phyloP scores from a whole-genome alignment of 2,797 vertebrate species.

The Sciaenops ocellatus region DNA sequence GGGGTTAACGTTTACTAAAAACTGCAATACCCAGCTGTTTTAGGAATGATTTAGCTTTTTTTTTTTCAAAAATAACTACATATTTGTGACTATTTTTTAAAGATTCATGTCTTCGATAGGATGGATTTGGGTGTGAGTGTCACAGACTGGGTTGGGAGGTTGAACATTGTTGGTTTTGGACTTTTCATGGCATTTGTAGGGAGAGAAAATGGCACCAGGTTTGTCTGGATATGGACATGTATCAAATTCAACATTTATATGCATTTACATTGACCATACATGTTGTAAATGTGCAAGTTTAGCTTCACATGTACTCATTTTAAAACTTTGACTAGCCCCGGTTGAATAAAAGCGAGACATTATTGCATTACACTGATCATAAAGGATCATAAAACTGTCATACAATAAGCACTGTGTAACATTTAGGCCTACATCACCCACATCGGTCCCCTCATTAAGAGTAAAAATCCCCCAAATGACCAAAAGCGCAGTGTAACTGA shows the following conservation, averaged over 20 bases:
- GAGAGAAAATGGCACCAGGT: not conserved
- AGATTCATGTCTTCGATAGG: not conserved
- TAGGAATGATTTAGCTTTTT: not conserved
- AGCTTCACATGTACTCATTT: not conserved
- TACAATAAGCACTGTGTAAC: constrained; percentile 39
- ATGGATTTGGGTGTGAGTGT: not conserved
- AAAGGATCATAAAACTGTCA: not conserved
- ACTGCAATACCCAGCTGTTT: not conserved
- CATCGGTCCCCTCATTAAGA: constrained; percentile 6
- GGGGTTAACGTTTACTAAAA: not conserved
- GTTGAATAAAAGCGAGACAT: constrained; percentile 2
- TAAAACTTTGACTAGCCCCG: constrained; percentile 3
- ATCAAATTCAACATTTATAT: not conserved
- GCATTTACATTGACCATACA: not conserved
- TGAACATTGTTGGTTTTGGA: not conserved
- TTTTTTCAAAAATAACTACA: not conserved
- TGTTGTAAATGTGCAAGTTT: constrained; percentile 4
- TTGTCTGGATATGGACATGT: not conserved
- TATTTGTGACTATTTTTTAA: not conserved
- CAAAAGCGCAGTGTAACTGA: constrained; percentile 58
- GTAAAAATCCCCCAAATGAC: constrained; percentile 19
- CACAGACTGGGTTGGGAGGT: not conserved
- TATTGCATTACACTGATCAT: not conserved
- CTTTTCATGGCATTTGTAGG: constrained; percentile 3
- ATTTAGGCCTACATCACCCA: constrained; percentile 14